Evolutionary conservation across 2,797 vertebrate genomes (phyloP), one percentile per base, ranked within the genome.

Genomic region (Melanogrammus aeglefinus): DNA sequence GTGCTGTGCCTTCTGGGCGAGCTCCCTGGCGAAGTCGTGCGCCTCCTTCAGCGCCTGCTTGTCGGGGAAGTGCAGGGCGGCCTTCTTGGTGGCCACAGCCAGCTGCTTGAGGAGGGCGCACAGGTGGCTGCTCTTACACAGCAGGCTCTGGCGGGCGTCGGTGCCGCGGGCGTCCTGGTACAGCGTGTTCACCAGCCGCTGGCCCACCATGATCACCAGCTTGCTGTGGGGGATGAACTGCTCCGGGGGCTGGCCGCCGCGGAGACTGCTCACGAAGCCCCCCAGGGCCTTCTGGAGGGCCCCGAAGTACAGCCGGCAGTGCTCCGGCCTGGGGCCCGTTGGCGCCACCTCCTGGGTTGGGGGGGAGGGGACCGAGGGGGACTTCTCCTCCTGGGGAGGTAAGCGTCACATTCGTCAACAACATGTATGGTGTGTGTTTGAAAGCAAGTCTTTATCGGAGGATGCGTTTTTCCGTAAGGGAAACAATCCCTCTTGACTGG

Each of bases 171-270:
- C 95, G 81, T 97, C 95, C 79, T 87, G 91, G 87, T 93, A 98
- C 75, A 99, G 90, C 0, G 92, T 89, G 90, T 98, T 95, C 89
- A 99, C 96, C 87, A 99, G 89, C 87, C 95, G 96, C 89, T 99
- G 97, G 1, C 98, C 98, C 14, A 97, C 95, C 94, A 95, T 97
- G 88, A 99, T 97, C 84, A 98, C 95, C 86, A 98, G 92, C 78
- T 99, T 99, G 87, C 97, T 96, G 78, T 97, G 95, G 0, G 95
- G 93, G 86, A 99, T 97, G 87, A 99, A 96, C 85, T 89, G 91
- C 80, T 99, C 97, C 0, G 97, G 96, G 0, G 96, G 94, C 82
- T 96, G 95, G 47, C 92, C 85, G 2, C 84, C 90, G 79, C 76
- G 77, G 44, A 99, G 93, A 78, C 95, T 96, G 75, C 57, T 24